Conservation (phyloP, 2,888 invertebrate species). For the Ennomos quercinarius region DNA sequence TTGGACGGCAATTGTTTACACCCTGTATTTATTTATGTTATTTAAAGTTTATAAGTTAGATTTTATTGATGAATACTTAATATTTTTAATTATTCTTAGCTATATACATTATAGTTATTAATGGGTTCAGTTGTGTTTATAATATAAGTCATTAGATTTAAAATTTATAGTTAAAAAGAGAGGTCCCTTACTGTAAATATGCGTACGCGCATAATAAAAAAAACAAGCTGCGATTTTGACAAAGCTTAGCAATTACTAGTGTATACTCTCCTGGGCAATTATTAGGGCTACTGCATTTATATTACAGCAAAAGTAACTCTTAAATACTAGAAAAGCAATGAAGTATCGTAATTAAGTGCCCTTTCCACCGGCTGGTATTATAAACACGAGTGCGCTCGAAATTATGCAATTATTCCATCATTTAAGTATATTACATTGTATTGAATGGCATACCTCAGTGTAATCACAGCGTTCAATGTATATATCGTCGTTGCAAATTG, state of each 20-base stretch:
- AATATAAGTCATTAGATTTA: conserved; percentile 3
- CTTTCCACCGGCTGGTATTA: conserved; percentile 5
- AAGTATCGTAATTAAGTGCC: background rate
- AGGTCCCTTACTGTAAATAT: too few relatives aligned
- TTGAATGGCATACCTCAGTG: conserved; percentile 7
- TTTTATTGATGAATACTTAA: conserved; percentile 57
- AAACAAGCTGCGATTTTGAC: too few relatives aligned
- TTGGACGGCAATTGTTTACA: conserved; percentile 65
- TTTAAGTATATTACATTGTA: conserved; percentile 21
- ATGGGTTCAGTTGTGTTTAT: conserved; percentile 13
- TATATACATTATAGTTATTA: conserved; percentile 17
- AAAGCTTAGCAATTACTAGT: too few relatives aligned
- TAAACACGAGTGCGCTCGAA: conserved; percentile 14
- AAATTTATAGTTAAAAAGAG: background rate
- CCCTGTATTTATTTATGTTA: conserved; percentile 68
- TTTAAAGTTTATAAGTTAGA: conserved; percentile 53
- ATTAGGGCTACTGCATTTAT: too few relatives aligned
- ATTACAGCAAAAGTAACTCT: too few relatives aligned
- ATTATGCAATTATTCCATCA: conserved; percentile 39
- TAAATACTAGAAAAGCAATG: too few relatives aligned
- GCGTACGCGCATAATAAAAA: too few relatives aligned
- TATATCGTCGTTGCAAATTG: too few relatives aligned
- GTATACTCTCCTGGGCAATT: too few relatives aligned
- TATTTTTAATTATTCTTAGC: conserved; percentile 53
- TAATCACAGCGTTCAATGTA: conserved; percentile 1